Evolutionary conservation across 2,797 vertebrate genomes (phyloP).

Genomic region (Epinephelus coioides): DNA sequence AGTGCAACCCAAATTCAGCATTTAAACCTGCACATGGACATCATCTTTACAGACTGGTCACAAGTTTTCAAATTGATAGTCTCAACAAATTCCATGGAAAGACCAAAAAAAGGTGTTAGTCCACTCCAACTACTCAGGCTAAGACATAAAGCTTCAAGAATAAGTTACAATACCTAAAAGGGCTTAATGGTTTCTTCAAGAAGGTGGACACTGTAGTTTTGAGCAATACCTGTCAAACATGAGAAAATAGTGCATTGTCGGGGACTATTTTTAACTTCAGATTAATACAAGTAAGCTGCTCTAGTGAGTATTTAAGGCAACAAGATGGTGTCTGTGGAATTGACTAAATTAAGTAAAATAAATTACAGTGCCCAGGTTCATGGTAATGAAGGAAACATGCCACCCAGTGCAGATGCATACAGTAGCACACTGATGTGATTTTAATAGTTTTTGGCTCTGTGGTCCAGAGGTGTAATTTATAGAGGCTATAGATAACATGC

Average conservation of each 20-base stretch:
- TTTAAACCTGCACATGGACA: not conserved
- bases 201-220: slow-evolving; percentile 12
- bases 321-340: not conserved
- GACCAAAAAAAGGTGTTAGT: not conserved
- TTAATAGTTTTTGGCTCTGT: slow-evolving; percentile 6
- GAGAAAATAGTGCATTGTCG: slow-evolving; percentile 2
- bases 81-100: not conserved
- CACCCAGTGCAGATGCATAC: not conserved
- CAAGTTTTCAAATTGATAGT: not conserved
- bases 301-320: not conserved
- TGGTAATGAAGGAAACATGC: not conserved
- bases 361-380: not conserved
- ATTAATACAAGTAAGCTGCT: not conserved
- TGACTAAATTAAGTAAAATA: not conserved
- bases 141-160: not conserved
- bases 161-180: not conserved
- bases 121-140: not conserved
- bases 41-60: not conserved
- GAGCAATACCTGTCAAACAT: slow-evolving; percentile 4
- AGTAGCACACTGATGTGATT: slow-evolving; percentile 1
- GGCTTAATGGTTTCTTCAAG: slow-evolving; percentile 2
- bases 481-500: not conserved
- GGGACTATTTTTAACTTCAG: slow-evolving; percentile 5
- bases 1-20: not conserved
- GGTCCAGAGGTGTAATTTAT: slow-evolving; percentile 5